Evolutionary conservation across 2,113 vertebrate species (phyloP).

Genomic region (Indri indri): DNA sequence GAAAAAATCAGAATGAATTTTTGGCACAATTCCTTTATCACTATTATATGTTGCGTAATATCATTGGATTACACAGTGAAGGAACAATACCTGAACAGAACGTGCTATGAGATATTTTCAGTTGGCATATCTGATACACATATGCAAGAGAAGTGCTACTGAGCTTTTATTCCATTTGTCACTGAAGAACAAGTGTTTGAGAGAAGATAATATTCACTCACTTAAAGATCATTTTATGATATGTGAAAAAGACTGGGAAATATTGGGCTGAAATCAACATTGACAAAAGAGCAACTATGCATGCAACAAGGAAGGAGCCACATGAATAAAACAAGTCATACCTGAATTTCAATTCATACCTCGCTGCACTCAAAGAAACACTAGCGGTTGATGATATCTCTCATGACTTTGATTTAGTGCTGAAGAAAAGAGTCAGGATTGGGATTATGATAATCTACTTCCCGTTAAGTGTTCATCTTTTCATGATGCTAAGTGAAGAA

Average conservation of each 20-base stretch:
- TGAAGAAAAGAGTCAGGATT: slow-evolving; percentile 20
- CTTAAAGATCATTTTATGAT: not conserved
- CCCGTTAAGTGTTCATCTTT: not conserved
- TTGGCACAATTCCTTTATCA: not conserved
- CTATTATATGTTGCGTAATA: not conserved
- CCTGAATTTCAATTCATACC: not conserved
- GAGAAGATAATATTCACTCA: slow-evolving; percentile 9
- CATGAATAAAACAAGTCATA: not conserved
- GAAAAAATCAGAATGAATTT: slow-evolving; percentile 24
- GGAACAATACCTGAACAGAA: slow-evolving; percentile 16
- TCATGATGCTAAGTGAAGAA: slow-evolving; percentile 30
- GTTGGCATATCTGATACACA: not conserved
- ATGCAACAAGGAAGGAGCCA: not conserved
- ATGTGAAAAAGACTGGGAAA: not conserved
- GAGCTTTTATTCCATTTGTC: not conserved
- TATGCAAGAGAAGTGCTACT: slow-evolving; percentile 18
- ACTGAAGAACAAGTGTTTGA: not conserved
- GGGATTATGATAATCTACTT: not conserved
- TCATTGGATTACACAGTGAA: not conserved
- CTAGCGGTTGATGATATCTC: not conserved
- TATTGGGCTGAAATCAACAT: not conserved
- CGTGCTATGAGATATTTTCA: not conserved
- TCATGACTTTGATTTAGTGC: slow-evolving; percentile 8
- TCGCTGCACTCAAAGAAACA: not conserved
- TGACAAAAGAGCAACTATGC: not conserved